Evolutionary conservation across 2,797 vertebrate genomes (phyloP).

Genomic region (Gorsachius magnificus): DNA sequence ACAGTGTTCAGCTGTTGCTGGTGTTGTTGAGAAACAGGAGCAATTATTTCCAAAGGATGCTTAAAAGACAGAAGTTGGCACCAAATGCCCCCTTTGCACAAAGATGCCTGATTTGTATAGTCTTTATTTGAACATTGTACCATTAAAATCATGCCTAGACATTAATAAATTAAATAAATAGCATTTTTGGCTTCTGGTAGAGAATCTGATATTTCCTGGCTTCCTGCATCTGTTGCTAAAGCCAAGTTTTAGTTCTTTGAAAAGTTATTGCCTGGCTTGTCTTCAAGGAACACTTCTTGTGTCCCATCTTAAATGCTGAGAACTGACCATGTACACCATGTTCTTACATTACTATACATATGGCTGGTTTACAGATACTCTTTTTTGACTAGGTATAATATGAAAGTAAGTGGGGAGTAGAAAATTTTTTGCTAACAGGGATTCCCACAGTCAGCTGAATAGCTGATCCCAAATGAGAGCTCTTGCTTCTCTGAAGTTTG

Average conservation of each 20-base stretch:
- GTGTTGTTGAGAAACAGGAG: background rate
- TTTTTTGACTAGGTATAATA: background rate
- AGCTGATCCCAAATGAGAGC: background rate
- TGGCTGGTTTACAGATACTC: background rate
- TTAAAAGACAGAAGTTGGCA: background rate
- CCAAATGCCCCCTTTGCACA: background rate
- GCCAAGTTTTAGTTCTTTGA: constrained; percentile 59
- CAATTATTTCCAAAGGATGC: constrained; percentile 6
- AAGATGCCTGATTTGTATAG: constrained; percentile 7
- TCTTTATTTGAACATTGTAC: constrained; percentile 5
- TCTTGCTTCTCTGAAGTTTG: background rate
- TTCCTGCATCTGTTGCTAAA: background rate
- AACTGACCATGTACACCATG: background rate
- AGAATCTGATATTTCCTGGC: constrained; percentile 46
- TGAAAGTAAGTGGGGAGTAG: background rate
- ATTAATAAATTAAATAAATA: constrained; percentile 60
- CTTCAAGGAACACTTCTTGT: constrained; percentile 38
- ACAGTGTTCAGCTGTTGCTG: background rate
- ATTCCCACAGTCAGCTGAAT: background rate
- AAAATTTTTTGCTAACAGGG: background rate
- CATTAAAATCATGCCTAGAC: constrained; percentile 13
- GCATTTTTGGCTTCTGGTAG: constrained; percentile 38
- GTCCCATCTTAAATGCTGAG: constrained; percentile 34
- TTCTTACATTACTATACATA: background rate
- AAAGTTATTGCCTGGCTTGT: constrained; percentile 46